Evolutionary conservation across 2,797 vertebrate genomes (phyloP), one percentile per base, ranked within the genome.

Genomic region (Nasua narica): DNA sequence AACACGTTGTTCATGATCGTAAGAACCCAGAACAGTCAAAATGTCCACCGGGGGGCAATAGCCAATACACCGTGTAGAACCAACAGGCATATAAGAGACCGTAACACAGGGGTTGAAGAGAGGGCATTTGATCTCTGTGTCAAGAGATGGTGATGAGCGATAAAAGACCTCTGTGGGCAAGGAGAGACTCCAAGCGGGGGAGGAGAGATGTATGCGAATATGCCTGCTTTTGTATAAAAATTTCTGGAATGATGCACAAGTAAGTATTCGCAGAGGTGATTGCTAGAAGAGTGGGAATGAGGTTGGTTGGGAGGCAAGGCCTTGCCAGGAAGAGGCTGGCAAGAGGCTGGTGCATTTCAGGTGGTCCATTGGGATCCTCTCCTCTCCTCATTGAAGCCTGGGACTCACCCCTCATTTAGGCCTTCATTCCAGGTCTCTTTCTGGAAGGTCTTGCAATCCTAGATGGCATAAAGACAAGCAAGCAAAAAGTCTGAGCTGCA

Each of bases 11-110:
- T 77, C 62, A 50, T 2, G 43, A 48, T 1, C 23, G 32, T 60
- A 54, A 69, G 77, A 65, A 37, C 29, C 2, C 21, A 37, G 27
- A 87, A 67, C 43, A 52, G 79, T 46, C 5, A 0, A 48, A 74
- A 48, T 9, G 14, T 60, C 83, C 40, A 13, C 11, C 15, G 52
- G 35, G 90, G 19, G 35, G 62, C 16, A 46, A 48, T 0, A 48
- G 72, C 13, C 83, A 67, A 23, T 0, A 15, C 65, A 29, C 2
- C 3, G 2, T 0, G 5, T 2, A 35, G 32, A 21, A 8, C 58
- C 25, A 19, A 25, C 0, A 54, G 70, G 25, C 5, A 4, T 0
- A 46, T 0, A 1, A 79, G 0, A 35, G 89, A 3, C 9, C 1
- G 32, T 46, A 29, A 27, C 2, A 35, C 8, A 29, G 48, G 35